Conservation (phyloP, 2,113 vertebrate species). For the Pelobates fuscus region DNA sequence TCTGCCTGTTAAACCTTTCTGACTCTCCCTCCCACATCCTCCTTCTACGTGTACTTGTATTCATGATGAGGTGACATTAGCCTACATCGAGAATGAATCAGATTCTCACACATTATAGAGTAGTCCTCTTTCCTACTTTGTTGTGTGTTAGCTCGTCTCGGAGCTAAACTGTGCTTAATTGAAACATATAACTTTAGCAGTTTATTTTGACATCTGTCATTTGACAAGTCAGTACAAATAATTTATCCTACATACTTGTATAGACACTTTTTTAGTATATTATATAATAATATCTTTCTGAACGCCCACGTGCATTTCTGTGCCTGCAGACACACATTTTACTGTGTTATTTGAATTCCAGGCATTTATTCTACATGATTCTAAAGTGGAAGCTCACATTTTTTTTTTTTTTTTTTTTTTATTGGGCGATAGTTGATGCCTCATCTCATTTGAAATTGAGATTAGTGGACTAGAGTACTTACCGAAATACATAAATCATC, state of each 20-base stretch:
- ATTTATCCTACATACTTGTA: slow-evolving; percentile 19
- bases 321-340: background rate
- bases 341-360: background rate
- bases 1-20: background rate
- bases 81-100: slow-evolving; percentile 17
- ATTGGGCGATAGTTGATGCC: too few relatives aligned
- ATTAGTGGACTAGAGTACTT: too few relatives aligned
- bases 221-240: slow-evolving; percentile 25
- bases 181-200: background rate
- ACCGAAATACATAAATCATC: too few relatives aligned
- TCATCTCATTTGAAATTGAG: too few relatives aligned
- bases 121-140: background rate
- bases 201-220: slow-evolving; percentile 40
- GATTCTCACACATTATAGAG: slow-evolving; percentile 7
- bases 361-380: too few relatives aligned
- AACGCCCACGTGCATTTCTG: slow-evolving; percentile 1
- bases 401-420: too few relatives aligned
- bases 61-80: slow-evolving; percentile 6
- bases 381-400: too few relatives aligned
- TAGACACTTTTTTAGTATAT: background rate
- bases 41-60: background rate
- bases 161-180: slow-evolving; percentile 8
- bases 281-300: slow-evolving; percentile 2
- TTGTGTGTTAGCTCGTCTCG: background rate
- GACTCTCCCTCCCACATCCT: slow-evolving; percentile 3